Percentiles rank a stretch among this genome's conserved stretches.
Evolutionary conservation across 2,797 vertebrate genomes (phyloP).

Genomic region (Microhierax caerulescens): DNA sequence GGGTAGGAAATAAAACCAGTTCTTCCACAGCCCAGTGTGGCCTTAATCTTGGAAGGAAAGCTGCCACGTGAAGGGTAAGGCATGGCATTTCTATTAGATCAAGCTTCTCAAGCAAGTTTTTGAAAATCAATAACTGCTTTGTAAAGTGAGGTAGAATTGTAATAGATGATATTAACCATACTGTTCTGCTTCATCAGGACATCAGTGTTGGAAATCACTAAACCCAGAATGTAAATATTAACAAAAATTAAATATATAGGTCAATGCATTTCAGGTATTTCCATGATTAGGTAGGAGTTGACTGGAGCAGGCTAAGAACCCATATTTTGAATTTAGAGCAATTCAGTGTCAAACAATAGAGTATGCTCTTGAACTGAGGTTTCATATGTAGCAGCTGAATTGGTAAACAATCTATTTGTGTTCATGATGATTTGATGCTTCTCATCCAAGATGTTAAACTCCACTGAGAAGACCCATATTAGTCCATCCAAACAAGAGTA

Average conservation of each 20-base stretch:
- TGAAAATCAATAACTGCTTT: background rate
- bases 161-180: background rate
- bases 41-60: background rate
- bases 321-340: background rate
- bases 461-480: background rate
- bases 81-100: background rate
- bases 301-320: background rate
- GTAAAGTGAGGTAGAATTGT: background rate
- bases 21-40: background rate
- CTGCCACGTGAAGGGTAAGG: background rate
- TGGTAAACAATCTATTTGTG: background rate
- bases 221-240: background rate
- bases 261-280: background rate
- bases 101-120: background rate
- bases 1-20: background rate
- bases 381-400: background rate
- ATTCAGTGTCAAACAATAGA: background rate
- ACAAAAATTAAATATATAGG: background rate
- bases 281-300: background rate
- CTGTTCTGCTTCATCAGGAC: background rate
- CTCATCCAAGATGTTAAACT: background rate
- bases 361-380: background rate
- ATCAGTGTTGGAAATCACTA: background rate
- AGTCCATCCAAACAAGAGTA: background rate
- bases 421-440: accelerated